These are phyloP conservation scores for Oncorhynchus mykiss DNA, from an alignment of 2,113 vertebrate genomes.

Conservation along the genomic window DNA sequence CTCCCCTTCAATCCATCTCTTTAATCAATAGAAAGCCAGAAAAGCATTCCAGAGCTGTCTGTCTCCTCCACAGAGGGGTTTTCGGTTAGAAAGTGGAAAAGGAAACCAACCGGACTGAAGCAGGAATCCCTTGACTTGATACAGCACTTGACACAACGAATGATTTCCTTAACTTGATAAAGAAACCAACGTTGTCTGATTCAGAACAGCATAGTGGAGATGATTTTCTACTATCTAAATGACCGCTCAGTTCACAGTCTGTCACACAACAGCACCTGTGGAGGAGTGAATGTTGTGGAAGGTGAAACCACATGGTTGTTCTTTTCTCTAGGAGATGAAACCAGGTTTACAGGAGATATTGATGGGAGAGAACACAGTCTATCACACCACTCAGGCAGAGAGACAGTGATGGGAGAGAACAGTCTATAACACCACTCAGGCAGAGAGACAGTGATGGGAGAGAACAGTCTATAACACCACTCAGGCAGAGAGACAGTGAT, in stretches of 20 bases:
- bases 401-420: no score
- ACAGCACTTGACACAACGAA: no score
- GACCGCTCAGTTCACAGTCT: not conserved
- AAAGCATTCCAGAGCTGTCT: not conserved
- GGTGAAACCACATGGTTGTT: not conserved
- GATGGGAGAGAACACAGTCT: no score
- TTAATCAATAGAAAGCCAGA: not conserved
- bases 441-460: no score
- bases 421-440: no score
- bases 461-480: no score
- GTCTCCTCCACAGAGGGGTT: not conserved
- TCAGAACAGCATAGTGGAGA: not conserved
- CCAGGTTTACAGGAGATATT: not conserved
- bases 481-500: no score
- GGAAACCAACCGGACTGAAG: not conserved
- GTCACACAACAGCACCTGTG: not conserved
- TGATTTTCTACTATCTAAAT: not conserved
- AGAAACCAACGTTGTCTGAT: not conserved
- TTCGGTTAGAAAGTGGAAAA: not conserved
- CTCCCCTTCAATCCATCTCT: not conserved
- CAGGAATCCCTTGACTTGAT: not conserved
- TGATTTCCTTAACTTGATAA: no score
- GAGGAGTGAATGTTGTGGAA: no score
- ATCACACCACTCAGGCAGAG: no score
- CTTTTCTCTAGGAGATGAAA: not conserved